These are phyloP conservation scores for Lasius fuliginosus DNA, from an alignment of 2,888 invertebrate species.

Conservation along the genomic window DNA sequence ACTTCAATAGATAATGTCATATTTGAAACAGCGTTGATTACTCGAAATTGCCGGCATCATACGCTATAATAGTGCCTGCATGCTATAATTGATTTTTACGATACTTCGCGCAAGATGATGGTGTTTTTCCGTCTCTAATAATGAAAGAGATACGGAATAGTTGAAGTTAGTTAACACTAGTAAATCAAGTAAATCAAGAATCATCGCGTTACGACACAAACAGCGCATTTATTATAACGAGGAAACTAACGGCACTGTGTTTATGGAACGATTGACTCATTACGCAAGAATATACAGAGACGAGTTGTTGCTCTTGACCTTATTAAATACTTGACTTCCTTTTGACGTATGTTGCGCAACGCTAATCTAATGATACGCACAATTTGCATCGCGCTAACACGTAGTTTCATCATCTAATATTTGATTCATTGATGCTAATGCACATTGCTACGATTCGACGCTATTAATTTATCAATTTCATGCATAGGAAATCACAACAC, in stretches of 20 bases:
- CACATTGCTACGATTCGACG: slow-evolving; percentile 21
- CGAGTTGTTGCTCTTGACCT: background rate
- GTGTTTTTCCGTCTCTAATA: slow-evolving; percentile 34
- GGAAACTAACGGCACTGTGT: slow-evolving; percentile 74
- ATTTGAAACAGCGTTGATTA: background rate
- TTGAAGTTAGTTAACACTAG: slow-evolving; percentile 2
- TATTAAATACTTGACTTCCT: background rate
- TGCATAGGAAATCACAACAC: background rate
- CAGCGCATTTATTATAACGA: background rate
- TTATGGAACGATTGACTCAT: slow-evolving; percentile 29
- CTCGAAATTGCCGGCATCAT: slow-evolving; percentile 58
- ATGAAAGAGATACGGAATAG: background rate
- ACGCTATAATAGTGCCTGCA: slow-evolving; percentile 68
- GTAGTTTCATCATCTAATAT: slow-evolving; percentile 15
- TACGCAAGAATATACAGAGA: background rate
- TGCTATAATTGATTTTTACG: slow-evolving; percentile 64
- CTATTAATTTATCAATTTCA: slow-evolving; percentile 14
- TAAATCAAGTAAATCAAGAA: slow-evolving; percentile 36
- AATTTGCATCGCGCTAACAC: slow-evolving; percentile 31
- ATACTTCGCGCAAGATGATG: slow-evolving; percentile 32
- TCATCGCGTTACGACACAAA: slow-evolving; percentile 56
- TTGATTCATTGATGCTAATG: background rate
- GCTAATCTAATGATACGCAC: slow-evolving; percentile 15
- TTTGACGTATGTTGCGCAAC: background rate
- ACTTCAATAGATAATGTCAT: slow-evolving; percentile 4